These are phyloP conservation scores for Ruditapes philippinarum DNA, from an alignment of 1,140 invertebrate species.

Conservation along the genomic window DNA sequence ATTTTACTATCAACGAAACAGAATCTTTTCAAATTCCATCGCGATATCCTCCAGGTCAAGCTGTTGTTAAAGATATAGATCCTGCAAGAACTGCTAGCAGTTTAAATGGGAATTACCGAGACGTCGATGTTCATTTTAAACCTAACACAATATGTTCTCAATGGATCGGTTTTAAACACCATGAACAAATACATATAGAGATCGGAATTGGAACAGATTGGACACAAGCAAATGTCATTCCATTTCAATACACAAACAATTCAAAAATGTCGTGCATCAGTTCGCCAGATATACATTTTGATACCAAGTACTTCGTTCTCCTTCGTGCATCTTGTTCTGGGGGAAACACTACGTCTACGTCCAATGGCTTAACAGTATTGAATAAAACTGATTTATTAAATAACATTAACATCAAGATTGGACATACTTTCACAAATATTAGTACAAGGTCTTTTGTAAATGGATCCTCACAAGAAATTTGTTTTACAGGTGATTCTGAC, in stretches of 20 bases:
- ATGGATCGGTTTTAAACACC: conserved; percentile 72
- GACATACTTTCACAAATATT: not conserved
- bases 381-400: not conserved
- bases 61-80: conserved; percentile 63
- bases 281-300: not conserved
- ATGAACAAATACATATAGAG: conserved; percentile 56
- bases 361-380: not conserved
- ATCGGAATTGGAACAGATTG: conserved; percentile 67
- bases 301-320: conserved; percentile 12
- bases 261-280: not conserved
- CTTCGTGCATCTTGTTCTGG: conserved; percentile 25
- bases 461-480: not conserved
- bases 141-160: conserved; percentile 53
- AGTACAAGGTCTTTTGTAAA: too few species aligned
- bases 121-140: conserved; percentile 66
- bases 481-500: not conserved
- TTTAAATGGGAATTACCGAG: not conserved
- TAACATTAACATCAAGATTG: not conserved
- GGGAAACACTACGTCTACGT: not conserved
- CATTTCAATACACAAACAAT: conserved; percentile 27
- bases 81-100: not conserved
- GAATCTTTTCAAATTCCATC: conserved; percentile 63
- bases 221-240: conserved; percentile 43
- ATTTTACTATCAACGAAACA: conserved; percentile 48
- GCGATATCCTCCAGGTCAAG: conserved; percentile 60